Evolutionary conservation across 1,140 invertebrate species (phyloP), one percentile per base, ranked within the genome.

Genomic region (Rhagoletis pomonella): DNA sequence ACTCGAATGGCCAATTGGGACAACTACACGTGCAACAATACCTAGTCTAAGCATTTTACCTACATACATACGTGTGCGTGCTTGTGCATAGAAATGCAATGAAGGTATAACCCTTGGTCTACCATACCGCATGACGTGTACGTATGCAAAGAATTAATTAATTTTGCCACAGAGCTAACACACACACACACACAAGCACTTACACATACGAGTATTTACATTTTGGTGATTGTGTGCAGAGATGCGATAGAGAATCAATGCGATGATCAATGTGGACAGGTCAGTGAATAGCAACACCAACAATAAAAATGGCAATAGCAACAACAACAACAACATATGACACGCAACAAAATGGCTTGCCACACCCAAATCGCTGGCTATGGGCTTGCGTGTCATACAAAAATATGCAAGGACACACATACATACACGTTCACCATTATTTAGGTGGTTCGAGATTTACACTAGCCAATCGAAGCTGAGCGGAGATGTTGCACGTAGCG

Each of bases 141-240:
- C 64, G 47, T 65, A 86, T 62, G 62, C 62, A 67, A 86, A 69
- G 86, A 86, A 62, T 86, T 86, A 86, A 86, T 86, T 86, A 86
- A 86, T 86, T 86, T 86, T 19, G 19, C 73, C 73, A 81, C 73
- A 81, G 55, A 81, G 55, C 19, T 12, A 1, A 50, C 12, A 73
- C 67, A 73, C 67, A 81, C n/a, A 81, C 1, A 50, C 19, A 55
- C n/a, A 81, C 7, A 1, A n/a, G 65, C 42, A 86, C 42, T 10
- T 3, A n/a, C 14, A 77, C n/a, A 60, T 7, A 47, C 69, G 1
- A 19, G n/a, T 81, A 55, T 81, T 81, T 50, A 81, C 73, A 81
- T 81, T 81, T 81, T 81, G 47, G 17, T 81, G 50, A 50, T 81
- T 81, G 73, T 81, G 73, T 81, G 69, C 47, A 12, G 42, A n/a